Base-by-base conservation (phyloP, 2,888 invertebrate genomes). In the Agrochola litura region DNA sequence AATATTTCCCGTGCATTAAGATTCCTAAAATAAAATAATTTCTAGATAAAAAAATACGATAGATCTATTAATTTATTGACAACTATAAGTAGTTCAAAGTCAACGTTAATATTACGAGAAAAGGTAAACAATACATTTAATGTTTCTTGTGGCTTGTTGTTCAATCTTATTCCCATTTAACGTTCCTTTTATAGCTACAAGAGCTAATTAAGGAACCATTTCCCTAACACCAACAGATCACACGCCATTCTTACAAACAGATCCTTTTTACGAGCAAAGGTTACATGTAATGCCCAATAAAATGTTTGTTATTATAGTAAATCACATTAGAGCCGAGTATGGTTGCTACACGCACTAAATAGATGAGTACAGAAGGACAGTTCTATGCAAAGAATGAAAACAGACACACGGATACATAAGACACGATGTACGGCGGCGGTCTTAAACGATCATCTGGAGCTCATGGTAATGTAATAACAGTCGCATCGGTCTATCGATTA, bases 241-340 rank as follows among this genome's bases (percentile, higher is more conserved):
- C 80, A 74, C 71, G 81, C 83, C 68, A 63, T 89, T 85, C 82
- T 86, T 85, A 76, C 79, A 64, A 75, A 79, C 79, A 79, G 79
- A 85, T 84, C 78, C 77, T 81, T 78, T 89, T 88, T 89, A 88
- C 83, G 88, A 89, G 65, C 77, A 77, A 82, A 78, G 82, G 81
- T 85, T 82, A 86, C 89, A 90, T 90, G 90, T 92, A 90, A 92
- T 91, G 90, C 85, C 86, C 91, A 90, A 93, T 94, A 93, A 94
- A 94, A 93, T 90, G 92, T 93, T 94, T 93, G 92, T 94, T 93
- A 93, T 93, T 91, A 91, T 91, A 85, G 88, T 92, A 92, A 93
- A 93, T 94, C 92, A 92, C 91, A 91, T 93, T 92, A 91, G 82
- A 86, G 88, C 86, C 82, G 84, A 91, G 88, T 90, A 90, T 90